Evolutionary conservation across 1,140 invertebrate species (phyloP), one percentile per base, ranked within the genome.

Genomic region (Heliconius melpomene): DNA sequence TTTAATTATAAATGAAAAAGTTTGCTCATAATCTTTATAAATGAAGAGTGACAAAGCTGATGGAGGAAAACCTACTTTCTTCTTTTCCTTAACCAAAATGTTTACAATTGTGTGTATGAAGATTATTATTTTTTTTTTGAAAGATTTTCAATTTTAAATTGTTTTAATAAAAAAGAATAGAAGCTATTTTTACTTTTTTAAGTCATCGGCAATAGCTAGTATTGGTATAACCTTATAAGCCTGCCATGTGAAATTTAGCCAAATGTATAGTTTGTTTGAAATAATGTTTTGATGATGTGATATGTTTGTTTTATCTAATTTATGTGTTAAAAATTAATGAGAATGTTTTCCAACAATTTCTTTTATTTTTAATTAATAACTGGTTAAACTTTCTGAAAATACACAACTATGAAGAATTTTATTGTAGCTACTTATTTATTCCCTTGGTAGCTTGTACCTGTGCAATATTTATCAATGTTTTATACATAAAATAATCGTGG

Each of bases 251-350:
- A 87, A 90, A 90, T 90, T 87, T 92, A 94, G 91, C 90, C 91
- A 94, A 94, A 94, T 93, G 88, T 93, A 93, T 93, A 92, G 91
- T 92, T 92, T 92, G 84, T 91, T 93, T 90, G 89, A 66, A 66
- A 87, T 89, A 88, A 87, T 89, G 83, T 88, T 88, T 89, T 91
- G 88, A 88, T 92, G 88, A 91, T 94, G 93, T 94, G 93, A 92
- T 93, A 91, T 90, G 88, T 91, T 89, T 88, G 87, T 89, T 89
- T 90, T 92, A 89, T 90, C 84, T 92, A 90, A 93, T 93, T 93
- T 93, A 92, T 92, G 91, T 90, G 86, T 92, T 92, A 80, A 89
- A 92, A 91, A 87, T 90, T 91, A 89, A 89, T 88, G 79, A 83
- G 88, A 46, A 91, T 91, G 82, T 90, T 89, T 91, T 90, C 83